Percentiles rank a stretch among this genome's conserved stretches.
Conservation (phyloP, 2,888 invertebrate species). For the Zygogramma bicolorata region DNA sequence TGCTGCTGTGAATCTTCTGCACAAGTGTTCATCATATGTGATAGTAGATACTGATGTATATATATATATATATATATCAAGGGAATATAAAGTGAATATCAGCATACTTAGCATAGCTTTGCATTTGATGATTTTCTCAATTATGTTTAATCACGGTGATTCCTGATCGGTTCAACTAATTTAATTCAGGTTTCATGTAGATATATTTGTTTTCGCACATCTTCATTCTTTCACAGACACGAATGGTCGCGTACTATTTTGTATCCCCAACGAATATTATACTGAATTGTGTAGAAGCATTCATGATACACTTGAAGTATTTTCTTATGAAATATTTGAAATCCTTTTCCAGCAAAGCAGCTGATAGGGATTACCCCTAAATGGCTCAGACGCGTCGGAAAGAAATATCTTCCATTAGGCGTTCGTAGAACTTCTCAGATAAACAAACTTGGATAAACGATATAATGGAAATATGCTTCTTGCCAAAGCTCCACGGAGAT, state of each 20-base stretch:
- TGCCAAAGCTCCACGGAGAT: not conserved
- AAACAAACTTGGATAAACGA: not conserved
- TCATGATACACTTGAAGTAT: not conserved
- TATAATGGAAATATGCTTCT: not conserved
- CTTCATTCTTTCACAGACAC: not conserved
- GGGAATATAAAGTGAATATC: no score
- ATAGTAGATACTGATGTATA: no score
- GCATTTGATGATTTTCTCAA: no score
- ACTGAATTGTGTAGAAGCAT: not conserved
- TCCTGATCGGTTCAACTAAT: no score
- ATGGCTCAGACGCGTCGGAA: not conserved
- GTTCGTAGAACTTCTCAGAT: not conserved
- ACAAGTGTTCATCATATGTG: no score
- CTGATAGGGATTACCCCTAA: not conserved
- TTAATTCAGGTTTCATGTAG: no score
- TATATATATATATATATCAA: no score
- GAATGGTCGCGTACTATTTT: not conserved
- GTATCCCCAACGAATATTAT: not conserved
- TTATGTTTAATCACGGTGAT: no score
- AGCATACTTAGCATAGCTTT: no score
- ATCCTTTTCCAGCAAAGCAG: not conserved
- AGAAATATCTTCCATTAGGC: constrained; percentile 5
- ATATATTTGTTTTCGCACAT: no score
- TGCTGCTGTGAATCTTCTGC: no score
- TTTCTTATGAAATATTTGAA: not conserved